phyloP scores from a whole-genome alignment of 1,140 invertebrate genomes.

The Sycobia sp. region DNA sequence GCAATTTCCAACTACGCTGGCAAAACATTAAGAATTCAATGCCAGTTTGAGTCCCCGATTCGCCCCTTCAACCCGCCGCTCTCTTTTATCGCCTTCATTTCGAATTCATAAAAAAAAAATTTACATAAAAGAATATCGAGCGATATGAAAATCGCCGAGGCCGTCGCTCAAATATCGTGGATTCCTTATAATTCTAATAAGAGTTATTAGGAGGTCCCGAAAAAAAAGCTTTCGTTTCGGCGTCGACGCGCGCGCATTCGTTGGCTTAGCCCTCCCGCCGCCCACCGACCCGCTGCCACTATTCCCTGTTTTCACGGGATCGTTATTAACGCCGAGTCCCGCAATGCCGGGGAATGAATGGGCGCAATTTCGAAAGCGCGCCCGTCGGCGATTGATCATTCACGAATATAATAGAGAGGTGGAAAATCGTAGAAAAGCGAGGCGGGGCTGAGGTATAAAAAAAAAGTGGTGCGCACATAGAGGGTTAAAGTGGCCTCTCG shows the following conservation, averaged over 20 bases:
- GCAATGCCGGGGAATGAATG: slow-evolving; percentile 17
- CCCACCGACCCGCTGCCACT: no score
- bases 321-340: slow-evolving; percentile 15
- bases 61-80: not conserved
- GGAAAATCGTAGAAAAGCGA: slow-evolving; percentile 15
- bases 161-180: slow-evolving; percentile 5
- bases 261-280: no score
- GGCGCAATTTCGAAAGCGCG: slow-evolving; percentile 13
- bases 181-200: slow-evolving; percentile 15
- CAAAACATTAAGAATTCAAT: slow-evolving; percentile 19
- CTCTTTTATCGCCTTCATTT: no score
- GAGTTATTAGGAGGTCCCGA: not conserved
- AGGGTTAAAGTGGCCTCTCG: slow-evolving; percentile 1
- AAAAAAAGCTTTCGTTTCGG: slow-evolving; percentile 9
- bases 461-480: not conserved
- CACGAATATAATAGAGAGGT: slow-evolving; percentile 18
- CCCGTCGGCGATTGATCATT: slow-evolving; percentile 11
- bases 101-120: slow-evolving; percentile 22
- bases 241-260: no score
- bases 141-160: slow-evolving; percentile 17
- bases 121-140: slow-evolving; percentile 31
- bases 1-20: not conserved
- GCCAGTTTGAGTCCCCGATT: not conserved
- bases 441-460: no score
- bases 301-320: not conserved